Conservation (phyloP, 2,797 vertebrate species). For the Anguilla megastoma region DNA sequence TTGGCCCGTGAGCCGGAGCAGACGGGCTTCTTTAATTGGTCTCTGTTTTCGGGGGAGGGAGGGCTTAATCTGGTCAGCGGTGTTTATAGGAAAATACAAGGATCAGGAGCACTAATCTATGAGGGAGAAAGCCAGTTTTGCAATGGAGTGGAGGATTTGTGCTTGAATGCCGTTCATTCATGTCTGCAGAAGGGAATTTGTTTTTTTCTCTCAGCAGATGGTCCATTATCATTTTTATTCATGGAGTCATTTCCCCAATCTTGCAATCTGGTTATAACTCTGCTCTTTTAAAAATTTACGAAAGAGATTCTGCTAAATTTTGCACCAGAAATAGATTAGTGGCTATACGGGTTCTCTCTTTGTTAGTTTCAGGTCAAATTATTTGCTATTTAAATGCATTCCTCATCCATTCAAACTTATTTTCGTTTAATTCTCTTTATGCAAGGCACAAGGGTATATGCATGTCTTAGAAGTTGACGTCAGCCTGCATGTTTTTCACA, state of each 20-base stretch:
- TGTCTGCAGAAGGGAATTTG: not conserved
- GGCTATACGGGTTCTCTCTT: not conserved
- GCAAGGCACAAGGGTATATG: not conserved
- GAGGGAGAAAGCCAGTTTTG: not conserved
- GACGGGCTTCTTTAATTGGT: not conserved
- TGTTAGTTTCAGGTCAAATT: not conserved
- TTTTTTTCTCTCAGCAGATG: not conserved
- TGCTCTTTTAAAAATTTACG: not conserved
- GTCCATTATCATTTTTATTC: constrained; percentile 7
- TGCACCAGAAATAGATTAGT: not conserved
- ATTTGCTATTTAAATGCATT: constrained; percentile 30
- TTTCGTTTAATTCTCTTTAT: constrained; percentile 17
- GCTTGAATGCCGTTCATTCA: constrained; percentile 14
- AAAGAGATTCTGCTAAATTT: not conserved
- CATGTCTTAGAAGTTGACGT: not conserved
- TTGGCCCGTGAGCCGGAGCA: not conserved
- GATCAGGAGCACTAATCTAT: not conserved
- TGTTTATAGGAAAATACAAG: constrained; percentile 17
- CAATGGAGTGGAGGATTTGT: not conserved
- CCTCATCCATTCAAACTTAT: not conserved
- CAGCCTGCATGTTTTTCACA: not conserved
- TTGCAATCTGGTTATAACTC: not conserved
- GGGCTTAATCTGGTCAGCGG: constrained; percentile 7
- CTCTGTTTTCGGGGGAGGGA: not conserved
- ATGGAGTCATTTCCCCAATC: not conserved